Percentiles rank a stretch among this genome's conserved stretches.
Evolutionary conservation across 2,797 vertebrate genomes (phyloP).

Genomic region (Ptychobarbus kaznakovi): DNA sequence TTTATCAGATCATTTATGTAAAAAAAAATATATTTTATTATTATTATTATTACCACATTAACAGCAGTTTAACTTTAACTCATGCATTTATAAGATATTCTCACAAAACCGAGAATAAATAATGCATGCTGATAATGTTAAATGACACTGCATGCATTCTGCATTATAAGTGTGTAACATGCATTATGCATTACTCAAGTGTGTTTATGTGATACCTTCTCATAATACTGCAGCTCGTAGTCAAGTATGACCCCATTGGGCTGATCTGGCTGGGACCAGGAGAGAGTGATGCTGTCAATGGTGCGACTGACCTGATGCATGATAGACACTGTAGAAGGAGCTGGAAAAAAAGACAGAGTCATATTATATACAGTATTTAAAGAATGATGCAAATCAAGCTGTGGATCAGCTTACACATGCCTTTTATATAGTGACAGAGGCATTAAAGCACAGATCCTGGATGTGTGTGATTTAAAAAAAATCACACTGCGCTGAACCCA

Average conservation of each 20-base stretch:
- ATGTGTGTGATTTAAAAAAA: background rate
- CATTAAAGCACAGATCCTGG: slow-evolving; percentile 39
- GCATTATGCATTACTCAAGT: background rate
- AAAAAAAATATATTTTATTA: background rate
- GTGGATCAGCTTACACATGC: background rate
- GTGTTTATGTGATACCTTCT: slow-evolving; percentile 84
- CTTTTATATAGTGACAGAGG: slow-evolving; percentile 49
- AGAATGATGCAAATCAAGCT: slow-evolving; percentile 7
- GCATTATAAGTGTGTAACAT: slow-evolving; percentile 1
- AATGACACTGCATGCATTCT: slow-evolving; percentile 5
- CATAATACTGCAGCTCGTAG: slow-evolving; percentile 95
- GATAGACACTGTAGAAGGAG: slow-evolving; percentile 94
- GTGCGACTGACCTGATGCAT: slow-evolving; percentile 98
- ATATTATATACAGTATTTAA: slow-evolving; percentile 16
- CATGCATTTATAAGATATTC: background rate
- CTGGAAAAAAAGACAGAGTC: slow-evolving; percentile 66
- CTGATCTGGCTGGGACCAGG: slow-evolving; percentile 98
- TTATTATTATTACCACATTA: background rate
- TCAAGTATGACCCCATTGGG: slow-evolving; percentile 97
- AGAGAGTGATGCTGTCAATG: slow-evolving; percentile 95
- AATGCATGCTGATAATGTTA: slow-evolving; percentile 16
- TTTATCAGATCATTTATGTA: background rate
- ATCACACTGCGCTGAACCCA: slow-evolving; percentile 60
- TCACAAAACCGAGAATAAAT: background rate
- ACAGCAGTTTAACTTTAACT: background rate